Evolutionary conservation across 2,797 vertebrate genomes (phyloP).

Genomic region (Buphagus erythrorhynchus): DNA sequence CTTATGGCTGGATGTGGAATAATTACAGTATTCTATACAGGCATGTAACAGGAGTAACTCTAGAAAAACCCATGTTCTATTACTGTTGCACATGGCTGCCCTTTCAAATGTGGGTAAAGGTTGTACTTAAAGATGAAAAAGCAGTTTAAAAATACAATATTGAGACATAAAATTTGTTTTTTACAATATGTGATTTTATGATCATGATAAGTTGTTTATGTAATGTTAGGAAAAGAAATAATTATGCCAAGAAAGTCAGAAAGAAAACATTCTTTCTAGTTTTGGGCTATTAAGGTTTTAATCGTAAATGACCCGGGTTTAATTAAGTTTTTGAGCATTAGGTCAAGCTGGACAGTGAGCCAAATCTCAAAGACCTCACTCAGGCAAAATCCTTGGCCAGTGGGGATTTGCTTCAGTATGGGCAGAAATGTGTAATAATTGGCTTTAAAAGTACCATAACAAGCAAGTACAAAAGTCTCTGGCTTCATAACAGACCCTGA

Average conservation of each 20-base stretch:
- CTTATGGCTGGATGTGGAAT: neutral
- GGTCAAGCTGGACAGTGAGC: constrained; percentile 18
- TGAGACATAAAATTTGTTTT: neutral
- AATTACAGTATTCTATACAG: neutral
- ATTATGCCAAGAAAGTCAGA: neutral
- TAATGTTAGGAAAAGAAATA: neutral
- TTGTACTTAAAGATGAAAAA: neutral
- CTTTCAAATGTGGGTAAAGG: neutral
- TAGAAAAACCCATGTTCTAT: neutral
- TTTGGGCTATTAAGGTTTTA: neutral
- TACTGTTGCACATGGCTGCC: neutral
- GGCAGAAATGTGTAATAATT: constrained; percentile 38
- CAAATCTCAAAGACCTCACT: constrained; percentile 30
- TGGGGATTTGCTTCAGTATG: constrained; percentile 5
- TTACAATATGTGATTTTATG: neutral
- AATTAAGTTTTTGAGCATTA: constrained; percentile 30
- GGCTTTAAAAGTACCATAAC: constrained; percentile 5
- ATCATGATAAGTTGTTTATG: neutral
- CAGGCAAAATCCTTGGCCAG: neutral
- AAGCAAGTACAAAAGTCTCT: constrained; percentile 4
- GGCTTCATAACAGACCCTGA: neutral
- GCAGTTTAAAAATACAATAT: neutral
- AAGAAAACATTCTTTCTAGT: neutral
- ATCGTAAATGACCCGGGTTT: neutral
- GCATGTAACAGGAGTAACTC: neutral